Conservation (phyloP, 2,113 vertebrate species). For the Petaurus breviceps region DNA sequence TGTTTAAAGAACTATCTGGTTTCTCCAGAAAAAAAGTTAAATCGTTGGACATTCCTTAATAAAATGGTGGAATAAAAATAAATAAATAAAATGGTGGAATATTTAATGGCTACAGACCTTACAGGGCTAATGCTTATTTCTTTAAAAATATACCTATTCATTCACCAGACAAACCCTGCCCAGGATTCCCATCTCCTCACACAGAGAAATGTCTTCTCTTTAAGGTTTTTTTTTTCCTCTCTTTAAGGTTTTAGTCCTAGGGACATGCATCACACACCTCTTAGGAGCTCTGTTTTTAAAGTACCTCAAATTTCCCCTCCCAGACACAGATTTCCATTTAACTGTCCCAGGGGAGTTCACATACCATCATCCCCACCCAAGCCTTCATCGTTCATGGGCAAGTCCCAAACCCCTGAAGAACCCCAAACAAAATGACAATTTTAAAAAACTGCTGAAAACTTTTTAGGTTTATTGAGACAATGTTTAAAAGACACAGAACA, state of each 20-base stretch:
- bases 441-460: constrained; percentile 5
- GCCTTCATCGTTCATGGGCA: not conserved
- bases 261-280: not conserved
- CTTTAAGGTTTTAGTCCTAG: not conserved
- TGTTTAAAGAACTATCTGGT: constrained; percentile 61
- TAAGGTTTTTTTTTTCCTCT: not conserved
- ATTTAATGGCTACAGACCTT: constrained; percentile 21
- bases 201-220: not conserved
- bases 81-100: too few species aligned
- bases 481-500: constrained; percentile 24
- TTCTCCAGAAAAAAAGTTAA: constrained; percentile 59
- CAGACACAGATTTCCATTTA: constrained; percentile 14
- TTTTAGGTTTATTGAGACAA: constrained; percentile 15
- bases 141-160: not conserved
- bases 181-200: not conserved
- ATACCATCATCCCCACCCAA: not conserved
- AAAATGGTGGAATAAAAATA: too few species aligned
- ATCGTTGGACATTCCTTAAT: constrained; percentile 63
- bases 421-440: constrained; percentile 37
- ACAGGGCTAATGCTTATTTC: not conserved
- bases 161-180: not conserved
- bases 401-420: not conserved
- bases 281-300: not conserved
- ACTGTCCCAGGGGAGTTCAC: constrained; percentile 7
- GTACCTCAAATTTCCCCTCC: constrained; percentile 1